A percentile compares a stretch with the other conserved stretches of the same genome.
Conservation (phyloP, 2,113 vertebrate genomes). For the Poecilia latipinna region DNA sequence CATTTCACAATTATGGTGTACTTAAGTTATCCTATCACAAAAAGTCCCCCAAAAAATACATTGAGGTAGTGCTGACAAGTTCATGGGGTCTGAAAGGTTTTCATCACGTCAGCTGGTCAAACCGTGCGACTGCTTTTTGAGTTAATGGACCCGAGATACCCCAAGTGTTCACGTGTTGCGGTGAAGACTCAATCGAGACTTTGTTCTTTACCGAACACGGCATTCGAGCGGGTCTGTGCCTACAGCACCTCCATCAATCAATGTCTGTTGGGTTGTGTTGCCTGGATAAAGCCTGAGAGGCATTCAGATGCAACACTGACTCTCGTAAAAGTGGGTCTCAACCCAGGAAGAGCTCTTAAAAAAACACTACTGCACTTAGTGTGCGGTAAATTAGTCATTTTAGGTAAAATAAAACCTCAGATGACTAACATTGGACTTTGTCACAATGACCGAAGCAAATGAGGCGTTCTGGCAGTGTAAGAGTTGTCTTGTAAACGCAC, state of each 20-base stretch:
- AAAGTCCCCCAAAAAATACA: no score
- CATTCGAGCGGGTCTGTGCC: slow-evolving; percentile 42
- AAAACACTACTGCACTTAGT: slow-evolving; percentile 64
- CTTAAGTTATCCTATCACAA: no score
- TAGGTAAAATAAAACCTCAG: slow-evolving; percentile 60
- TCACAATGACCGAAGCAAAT: slow-evolving; percentile 41
- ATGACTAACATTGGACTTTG: slow-evolving; percentile 68
- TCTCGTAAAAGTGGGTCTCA: slow-evolving; percentile 66
- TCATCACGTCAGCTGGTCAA: not conserved
- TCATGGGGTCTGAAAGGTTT: no score
- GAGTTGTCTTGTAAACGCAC: not conserved
- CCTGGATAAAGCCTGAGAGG: slow-evolving; percentile 56
- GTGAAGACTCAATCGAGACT: slow-evolving; percentile 4
- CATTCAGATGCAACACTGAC: slow-evolving; percentile 62
- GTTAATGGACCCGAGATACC: slow-evolving; percentile 5
- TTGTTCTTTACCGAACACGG: slow-evolving; percentile 34
- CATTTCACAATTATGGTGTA: no score
- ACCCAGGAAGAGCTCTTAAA: slow-evolving; percentile 65
- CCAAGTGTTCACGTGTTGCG: not conserved
- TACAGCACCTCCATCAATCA: slow-evolving; percentile 71
- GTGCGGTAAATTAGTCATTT: slow-evolving; percentile 67
- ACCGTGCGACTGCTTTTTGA: slow-evolving; percentile 23
- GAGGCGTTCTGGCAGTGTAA: slow-evolving; percentile 20
- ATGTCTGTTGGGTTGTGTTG: slow-evolving; percentile 64
- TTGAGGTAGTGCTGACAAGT: no score